Evolutionary conservation across 2,113 vertebrate species (phyloP).

Genomic region (Lucifuga dentata): DNA sequence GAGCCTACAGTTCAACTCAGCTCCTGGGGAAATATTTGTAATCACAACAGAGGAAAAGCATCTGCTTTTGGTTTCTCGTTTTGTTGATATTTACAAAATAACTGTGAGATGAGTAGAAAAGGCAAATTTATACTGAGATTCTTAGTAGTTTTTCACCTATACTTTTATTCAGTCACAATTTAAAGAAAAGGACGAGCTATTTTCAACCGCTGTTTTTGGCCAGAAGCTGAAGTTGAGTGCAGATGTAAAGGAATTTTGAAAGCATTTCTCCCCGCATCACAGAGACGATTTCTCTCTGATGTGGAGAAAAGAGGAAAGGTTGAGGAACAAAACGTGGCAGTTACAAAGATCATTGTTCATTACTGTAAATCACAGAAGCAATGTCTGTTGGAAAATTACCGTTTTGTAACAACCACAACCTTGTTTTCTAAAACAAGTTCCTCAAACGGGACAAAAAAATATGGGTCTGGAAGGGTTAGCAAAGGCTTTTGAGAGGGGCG

Average conservation of each 20-base stretch:
- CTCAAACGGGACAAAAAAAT: slow-evolving; percentile 40
- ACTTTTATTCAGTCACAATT: background rate
- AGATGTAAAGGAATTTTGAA: slow-evolving; percentile 2
- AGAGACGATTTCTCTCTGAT: slow-evolving; percentile 1
- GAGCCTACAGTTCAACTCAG: slow-evolving; percentile 47
- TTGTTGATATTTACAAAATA: background rate
- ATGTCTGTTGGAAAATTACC: slow-evolving; percentile 55
- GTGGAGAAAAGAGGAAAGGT: slow-evolving; percentile 31
- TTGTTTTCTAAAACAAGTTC: slow-evolving; percentile 33
- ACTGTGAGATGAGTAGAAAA: background rate
- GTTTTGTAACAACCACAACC: slow-evolving; percentile 57
- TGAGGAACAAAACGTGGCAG: slow-evolving; percentile 31
- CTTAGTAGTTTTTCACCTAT: background rate
- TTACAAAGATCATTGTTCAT: slow-evolving; percentile 4
- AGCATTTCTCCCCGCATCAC: background rate
- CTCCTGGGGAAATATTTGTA: slow-evolving; percentile 27
- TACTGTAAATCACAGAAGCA: background rate
- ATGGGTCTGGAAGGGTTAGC: slow-evolving; percentile 51
- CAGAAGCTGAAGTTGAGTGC: slow-evolving; percentile 41
- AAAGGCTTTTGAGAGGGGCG: slow-evolving; percentile 60
- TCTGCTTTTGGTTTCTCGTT: background rate
- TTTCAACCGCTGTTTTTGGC: slow-evolving; percentile 27
- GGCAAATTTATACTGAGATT: background rate
- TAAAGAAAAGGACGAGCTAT: background rate
- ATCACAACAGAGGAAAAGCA: background rate